Percentiles rank a stretch among this genome's conserved stretches.
Evolutionary conservation across 2,888 invertebrate genomes (phyloP).

Genomic region (Tiliacea aurago): DNA sequence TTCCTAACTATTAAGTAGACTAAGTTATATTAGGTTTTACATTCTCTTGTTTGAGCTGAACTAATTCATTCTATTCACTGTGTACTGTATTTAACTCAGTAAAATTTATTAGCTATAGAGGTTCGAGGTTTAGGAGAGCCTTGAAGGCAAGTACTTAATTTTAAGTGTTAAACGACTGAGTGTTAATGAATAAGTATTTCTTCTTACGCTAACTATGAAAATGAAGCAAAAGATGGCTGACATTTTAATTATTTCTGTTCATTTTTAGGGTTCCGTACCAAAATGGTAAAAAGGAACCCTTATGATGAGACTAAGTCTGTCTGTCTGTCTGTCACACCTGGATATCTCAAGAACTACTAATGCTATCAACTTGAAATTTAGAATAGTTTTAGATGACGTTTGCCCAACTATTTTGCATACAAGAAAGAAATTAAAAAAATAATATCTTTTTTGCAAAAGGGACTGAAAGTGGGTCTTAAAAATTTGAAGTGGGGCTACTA

Average conservation of each 20-base stretch:
- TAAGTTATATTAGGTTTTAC: not conserved
- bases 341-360: no score
- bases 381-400: no score
- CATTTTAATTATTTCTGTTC: not conserved
- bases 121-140: constrained; percentile 14
- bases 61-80: constrained; percentile 22
- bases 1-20: constrained; percentile 1
- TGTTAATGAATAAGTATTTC: constrained; percentile 27
- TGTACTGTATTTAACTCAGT: constrained; percentile 13
- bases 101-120: constrained; percentile 45
- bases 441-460: no score
- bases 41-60: constrained; percentile 24
- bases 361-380: no score
- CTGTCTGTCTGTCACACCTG: no score
- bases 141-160: constrained; percentile 24
- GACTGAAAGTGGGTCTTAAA: no score
- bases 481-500: no score
- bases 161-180: constrained; percentile 21
- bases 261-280: no score
- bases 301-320: no score
- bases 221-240: not conserved
- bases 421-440: no score
- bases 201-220: not conserved
- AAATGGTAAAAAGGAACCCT: no score
- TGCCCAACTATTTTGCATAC: no score